These are phyloP conservation scores for Patella depressa DNA, from an alignment of 2,888 invertebrate species.

Conservation along the genomic window DNA sequence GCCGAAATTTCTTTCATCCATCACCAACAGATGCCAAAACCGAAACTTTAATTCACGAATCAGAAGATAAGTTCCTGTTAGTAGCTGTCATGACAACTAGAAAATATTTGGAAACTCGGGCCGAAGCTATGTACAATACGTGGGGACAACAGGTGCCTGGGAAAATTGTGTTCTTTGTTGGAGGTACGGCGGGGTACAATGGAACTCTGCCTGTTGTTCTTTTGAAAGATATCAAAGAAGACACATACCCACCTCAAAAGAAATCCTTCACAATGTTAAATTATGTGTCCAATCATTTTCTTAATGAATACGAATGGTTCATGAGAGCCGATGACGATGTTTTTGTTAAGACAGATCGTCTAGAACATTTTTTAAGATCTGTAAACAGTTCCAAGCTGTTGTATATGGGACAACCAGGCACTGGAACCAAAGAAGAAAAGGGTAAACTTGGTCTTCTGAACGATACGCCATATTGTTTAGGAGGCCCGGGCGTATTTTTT, in stretches of 20 bases:
- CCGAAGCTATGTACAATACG: slow-evolving; percentile 90
- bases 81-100: slow-evolving; percentile 86
- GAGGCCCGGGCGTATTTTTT: slow-evolving; percentile 94
- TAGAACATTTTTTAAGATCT: slow-evolving; percentile 86
- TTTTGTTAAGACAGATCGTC: slow-evolving; percentile 86
- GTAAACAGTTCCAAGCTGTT: slow-evolving; percentile 87
- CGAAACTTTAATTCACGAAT: neutral
- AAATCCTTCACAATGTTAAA: slow-evolving; percentile 91
- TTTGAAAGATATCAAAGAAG: slow-evolving; percentile 84
- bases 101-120: slow-evolving; percentile 88
- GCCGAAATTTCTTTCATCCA: neutral
- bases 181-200: slow-evolving; percentile 71
- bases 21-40: neutral
- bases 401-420: slow-evolving; percentile 79
- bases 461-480: slow-evolving; percentile 97
- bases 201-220: slow-evolving; percentile 82
- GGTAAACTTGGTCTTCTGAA: slow-evolving; percentile 82
- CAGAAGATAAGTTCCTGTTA: neutral
- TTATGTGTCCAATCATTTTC: slow-evolving; percentile 86
- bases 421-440: slow-evolving; percentile 79
- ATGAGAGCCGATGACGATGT: slow-evolving; percentile 97
- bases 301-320: slow-evolving; percentile 90
- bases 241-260: slow-evolving; percentile 97
- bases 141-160: slow-evolving; percentile 94
- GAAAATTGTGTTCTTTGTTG: slow-evolving; percentile 87